A percentile compares a stretch with the other conserved stretches of the same genome.
Evolutionary conservation across 2,888 invertebrate species (phyloP).

Genomic region (Chymomyza fuscimana): DNA sequence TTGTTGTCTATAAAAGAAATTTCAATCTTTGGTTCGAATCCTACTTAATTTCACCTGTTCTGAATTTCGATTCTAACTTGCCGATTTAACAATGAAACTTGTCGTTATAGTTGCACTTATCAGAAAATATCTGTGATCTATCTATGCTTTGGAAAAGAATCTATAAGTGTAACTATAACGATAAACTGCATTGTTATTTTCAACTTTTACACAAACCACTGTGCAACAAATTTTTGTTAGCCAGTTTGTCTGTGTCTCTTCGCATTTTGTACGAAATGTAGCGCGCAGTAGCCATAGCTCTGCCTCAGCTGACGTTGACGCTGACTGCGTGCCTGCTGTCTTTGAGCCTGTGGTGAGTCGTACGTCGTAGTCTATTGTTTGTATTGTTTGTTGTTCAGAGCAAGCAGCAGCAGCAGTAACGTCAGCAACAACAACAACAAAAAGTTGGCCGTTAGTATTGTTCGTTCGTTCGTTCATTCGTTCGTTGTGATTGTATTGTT

Average conservation of each 20-base stretch:
- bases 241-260: constrained; percentile 61
- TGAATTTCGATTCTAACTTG: too few relatives aligned
- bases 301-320: constrained; percentile 42
- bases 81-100: too few relatives aligned
- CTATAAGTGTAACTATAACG: too few relatives aligned
- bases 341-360: constrained; percentile 28
- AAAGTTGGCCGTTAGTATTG: constrained; percentile 48
- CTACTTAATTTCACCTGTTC: too few relatives aligned
- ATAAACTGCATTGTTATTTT: not conserved
- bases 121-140: too few relatives aligned
- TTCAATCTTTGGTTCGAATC: too few relatives aligned
- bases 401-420: constrained; percentile 21
- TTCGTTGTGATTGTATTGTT: constrained; percentile 44
- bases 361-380: constrained; percentile 55
- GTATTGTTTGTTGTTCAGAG: constrained; percentile 67
- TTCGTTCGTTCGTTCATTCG: constrained; percentile 7
- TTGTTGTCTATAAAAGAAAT: too few relatives aligned
- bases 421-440: constrained; percentile 65
- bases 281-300: constrained; percentile 69
- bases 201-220: constrained; percentile 17
- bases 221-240: constrained; percentile 25
- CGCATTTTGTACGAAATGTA: constrained; percentile 54
- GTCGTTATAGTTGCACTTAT: too few relatives aligned
- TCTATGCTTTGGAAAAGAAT: too few relatives aligned
- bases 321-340: constrained; percentile 14